These are phyloP conservation scores for Tetanocera ferruginea DNA, from an alignment of 2,888 invertebrate genomes.

Conservation along the genomic window DNA sequence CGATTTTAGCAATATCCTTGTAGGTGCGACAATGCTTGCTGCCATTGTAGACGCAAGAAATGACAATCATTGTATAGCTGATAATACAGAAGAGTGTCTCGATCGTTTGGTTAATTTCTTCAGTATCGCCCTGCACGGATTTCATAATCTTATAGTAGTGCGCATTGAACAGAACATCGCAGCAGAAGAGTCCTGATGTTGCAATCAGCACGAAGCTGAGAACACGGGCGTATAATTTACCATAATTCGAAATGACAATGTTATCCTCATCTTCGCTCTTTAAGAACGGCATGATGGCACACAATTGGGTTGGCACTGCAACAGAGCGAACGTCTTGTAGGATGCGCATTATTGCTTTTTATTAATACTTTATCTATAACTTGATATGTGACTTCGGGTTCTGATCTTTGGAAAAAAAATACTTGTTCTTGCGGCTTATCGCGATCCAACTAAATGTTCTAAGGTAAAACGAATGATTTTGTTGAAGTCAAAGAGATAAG, in stretches of 20 bases:
- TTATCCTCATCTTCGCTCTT: constrained; percentile 37
- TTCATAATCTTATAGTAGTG: constrained; percentile 52
- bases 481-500: background rate
- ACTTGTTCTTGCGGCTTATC: background rate
- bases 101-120: constrained; percentile 60
- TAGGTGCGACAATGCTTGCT: constrained; percentile 54
- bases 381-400: background rate
- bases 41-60: constrained; percentile 54
- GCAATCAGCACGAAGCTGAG: constrained; percentile 46
- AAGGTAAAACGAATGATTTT: no score
- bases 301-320: constrained; percentile 48
- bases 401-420: background rate
- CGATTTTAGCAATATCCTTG: constrained; percentile 56
- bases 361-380: constrained; percentile 12
- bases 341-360: constrained; percentile 57
- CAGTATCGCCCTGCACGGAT: constrained; percentile 55
- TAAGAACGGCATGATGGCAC: constrained; percentile 55
- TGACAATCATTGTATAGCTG: constrained; percentile 57
- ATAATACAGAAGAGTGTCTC: constrained; percentile 60
- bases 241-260: constrained; percentile 44
- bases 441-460: no score
- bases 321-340: constrained; percentile 52
- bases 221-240: constrained; percentile 50
- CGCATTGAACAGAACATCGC: constrained; percentile 53
- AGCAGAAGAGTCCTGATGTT: constrained; percentile 44